Evolutionary conservation across 2,888 invertebrate genomes (phyloP), one percentile per base, ranked within the genome.

Genomic region (Autographa gamma): DNA sequence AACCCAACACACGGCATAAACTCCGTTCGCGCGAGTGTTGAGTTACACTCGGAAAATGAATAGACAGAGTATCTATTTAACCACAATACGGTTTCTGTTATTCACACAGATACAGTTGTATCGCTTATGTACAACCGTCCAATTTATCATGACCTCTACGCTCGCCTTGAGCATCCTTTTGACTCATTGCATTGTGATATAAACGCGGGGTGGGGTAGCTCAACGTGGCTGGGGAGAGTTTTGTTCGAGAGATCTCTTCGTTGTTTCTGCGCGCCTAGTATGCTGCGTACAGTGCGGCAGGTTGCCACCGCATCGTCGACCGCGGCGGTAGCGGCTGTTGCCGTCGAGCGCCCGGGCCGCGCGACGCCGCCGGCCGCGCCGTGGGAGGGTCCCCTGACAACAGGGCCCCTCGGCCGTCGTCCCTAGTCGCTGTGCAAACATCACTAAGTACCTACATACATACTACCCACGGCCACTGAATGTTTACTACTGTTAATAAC

Each of bases 221-320:
- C 89, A 70, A 60, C 16, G 25, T 52, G 63, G 8, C 66, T 83
- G 86, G 88, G 73, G 68, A 5, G 66, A 63, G 8, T 70, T 62
- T 32, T 59, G 38, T 70, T 71, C 72, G 69, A 56, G 67, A 69
- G 71, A 85, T 63, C 88, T 92, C 87, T 77, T 85, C n/a, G 63
- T 6, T 6, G 13, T 9, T 85, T 89, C 87, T 95, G 91, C 61
- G 76, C 74, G 86, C 94, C 94, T 95, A 89, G 94, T 95, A 93
- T 79, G 86, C 88, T 92, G 94, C 94, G 94, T 93, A 93, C 89
- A 90, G 85, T 88, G 91, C 86, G 91, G 91, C 91, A 89, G 90
- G 91, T 91, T 91, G 90, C 89, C 91, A 89, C 90, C 89, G 89
- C 86, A 79, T 78, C 73, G 73, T 66, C 63, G 76, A 67, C 73